These are phyloP conservation scores for Apamea sordens DNA, from an alignment of 2,888 invertebrate genomes.

Conservation along the genomic window DNA sequence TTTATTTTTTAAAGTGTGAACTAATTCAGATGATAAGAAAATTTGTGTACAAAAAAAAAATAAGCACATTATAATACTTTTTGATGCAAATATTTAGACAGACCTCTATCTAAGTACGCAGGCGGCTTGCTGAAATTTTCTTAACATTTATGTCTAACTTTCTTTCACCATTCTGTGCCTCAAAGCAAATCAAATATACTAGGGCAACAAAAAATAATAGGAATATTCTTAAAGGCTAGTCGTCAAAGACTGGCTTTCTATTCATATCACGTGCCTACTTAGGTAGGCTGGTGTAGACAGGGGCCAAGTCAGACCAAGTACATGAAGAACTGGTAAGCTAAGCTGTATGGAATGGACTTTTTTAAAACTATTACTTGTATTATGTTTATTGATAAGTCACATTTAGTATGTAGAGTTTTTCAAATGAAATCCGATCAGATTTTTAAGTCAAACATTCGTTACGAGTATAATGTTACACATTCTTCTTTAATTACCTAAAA, in stretches of 20 bases:
- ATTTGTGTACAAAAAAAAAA: too few species aligned
- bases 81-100: neutral
- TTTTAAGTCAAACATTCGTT: neutral
- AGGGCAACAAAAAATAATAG: conserved; percentile 40
- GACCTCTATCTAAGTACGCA: neutral
- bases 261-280: conserved; percentile 60
- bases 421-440: neutral
- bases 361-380: neutral
- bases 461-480: neutral
- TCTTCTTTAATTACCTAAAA: neutral
- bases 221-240: conserved; percentile 50
- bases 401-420: neutral
- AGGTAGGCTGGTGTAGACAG: conserved; percentile 52
- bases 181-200: conserved; percentile 42
- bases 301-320: conserved; percentile 45
- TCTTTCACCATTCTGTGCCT: neutral
- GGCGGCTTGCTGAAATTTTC: neutral
- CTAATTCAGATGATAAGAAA: too few species aligned
- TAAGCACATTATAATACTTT: too few species aligned
- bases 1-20: too few species aligned
- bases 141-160: neutral
- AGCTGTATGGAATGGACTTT: conserved; percentile 45
- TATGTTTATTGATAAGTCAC: neutral
- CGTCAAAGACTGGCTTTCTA: conserved; percentile 50
- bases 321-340: conserved; percentile 3